Evolutionary conservation across 2,888 invertebrate genomes (phyloP), one percentile per base, ranked within the genome.

Genomic region (Netelia melanura): DNA sequence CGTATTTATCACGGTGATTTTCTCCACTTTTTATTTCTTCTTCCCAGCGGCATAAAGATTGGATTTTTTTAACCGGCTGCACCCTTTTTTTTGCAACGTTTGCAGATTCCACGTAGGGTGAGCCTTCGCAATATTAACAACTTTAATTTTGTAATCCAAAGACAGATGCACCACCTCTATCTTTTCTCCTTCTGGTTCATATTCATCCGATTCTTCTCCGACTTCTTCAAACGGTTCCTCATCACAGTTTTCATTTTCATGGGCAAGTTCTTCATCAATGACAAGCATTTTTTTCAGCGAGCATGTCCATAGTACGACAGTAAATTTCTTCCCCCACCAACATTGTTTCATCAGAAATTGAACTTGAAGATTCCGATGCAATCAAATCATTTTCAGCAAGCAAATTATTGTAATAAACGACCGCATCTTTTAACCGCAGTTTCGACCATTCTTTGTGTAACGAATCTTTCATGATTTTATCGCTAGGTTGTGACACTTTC

Each of bases 21-120:
- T 87, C 87, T 61, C 86, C 86, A 0, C 62, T 83, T 44, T 86
- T 83, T 0, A 86, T 78, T 0, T 84, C 65, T 62, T 78, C 30
- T 77, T 81, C 68, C 84, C 82, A 87, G 64, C 58, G 76, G 11
- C 65, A 43, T 56, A 87, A 68, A 62, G 81, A 54, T 68, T 82
- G 75, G 43, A 62, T 75, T 70, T 77, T 62, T 81, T 83, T 25
- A 87, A 83, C 56, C 74, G 77, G 25, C 5, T 52, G 48, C 65
- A 74, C 80, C 86, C 62, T 79, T 81, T 38, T 10, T 84, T 71
- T 85, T 2, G 68, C 9, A 87, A 38, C 54, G 70, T 84, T 72
- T 84, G 52, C 62, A 88, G 62, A 52, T 44, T 81, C 86, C 85
- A 87, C 6, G 9, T 81, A 10, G 87, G 87, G 71, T 87, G 83